Base-by-base conservation (phyloP, 2,888 invertebrate species). In the Zygothrica quintamaculata region DNA sequence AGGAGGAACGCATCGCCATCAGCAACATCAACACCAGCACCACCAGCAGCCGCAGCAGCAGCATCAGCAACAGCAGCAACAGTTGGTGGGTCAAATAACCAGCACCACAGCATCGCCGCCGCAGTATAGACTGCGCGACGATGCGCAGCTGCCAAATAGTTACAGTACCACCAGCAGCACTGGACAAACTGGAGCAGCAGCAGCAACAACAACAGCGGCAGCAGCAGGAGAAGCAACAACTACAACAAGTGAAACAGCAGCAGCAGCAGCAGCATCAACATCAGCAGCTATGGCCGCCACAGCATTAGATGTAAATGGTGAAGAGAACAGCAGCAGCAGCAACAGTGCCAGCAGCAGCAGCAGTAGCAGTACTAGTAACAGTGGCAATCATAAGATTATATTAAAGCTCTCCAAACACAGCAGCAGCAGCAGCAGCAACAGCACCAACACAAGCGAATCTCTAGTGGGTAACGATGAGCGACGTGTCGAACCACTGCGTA, bases 401-500 rank as follows among this genome's bases (percentile, higher is more conserved):
- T 61, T 68, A 58, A 89, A 66, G 74, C 78, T 79, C 26, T 77
- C 67, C 9, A 82, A 77, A 33, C 77, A 74, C 33, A 42, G 48
- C 39, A 58, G 26, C 46, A 59, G 22, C 29, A 37, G 31, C 15
- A 56, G 57, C 26, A 34, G 48, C 39, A 58, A 22, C 46, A 59
- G 22, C 29, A 37, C 33, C 15, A 56, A 53, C 26, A 34, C 47
- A 61, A 67, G 62, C 50, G 82, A 81, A 86, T 81, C 82, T 82
- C 82, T 74, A 46, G 18, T 60, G n/a, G 37, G 40, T 12, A 74
- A 51, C 55, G 82, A 84, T 64, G 85, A 78, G 48, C 87, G 91
- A 34, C 90, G 90, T 71, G 91, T 91, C 4, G 91, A 91, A 61
- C 91, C 91, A n/a, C 74, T 91, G 33, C 91, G 91, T 69, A 91